Evolutionary conservation across 2,888 invertebrate genomes (phyloP), one percentile per base, ranked within the genome.

Genomic region (Drosophila atroscutellata): DNA sequence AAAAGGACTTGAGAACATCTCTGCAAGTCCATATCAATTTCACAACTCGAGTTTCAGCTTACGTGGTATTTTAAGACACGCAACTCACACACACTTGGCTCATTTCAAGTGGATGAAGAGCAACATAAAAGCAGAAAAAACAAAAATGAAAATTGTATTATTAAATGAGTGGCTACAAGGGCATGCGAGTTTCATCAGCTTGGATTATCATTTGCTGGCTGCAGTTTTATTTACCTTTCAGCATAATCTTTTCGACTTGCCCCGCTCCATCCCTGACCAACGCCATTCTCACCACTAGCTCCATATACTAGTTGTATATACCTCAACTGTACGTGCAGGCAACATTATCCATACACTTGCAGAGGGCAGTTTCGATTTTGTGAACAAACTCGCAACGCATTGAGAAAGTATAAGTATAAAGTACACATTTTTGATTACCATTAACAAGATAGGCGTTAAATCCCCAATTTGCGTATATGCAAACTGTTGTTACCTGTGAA

Each of bases 181-280:
- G 80, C 61, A 75, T 75, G 30, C n/a, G 52, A 36, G 57, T 54
- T 73, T 59, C 81, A 70, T 79, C 79, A 75, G 60, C 45, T 61
- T 50, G 63, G 75, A 42, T 79, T 69, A 75, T 79, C 75, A 75
- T 76, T 76, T 75, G 61, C 76, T 59, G 34, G 64, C 57, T 55
- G 47, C 59, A 63, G 50, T 72, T 77, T 65, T 67, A 82, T 89
- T 80, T 80, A 89, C 80, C 80, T 86, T 77, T 78, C 89, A 75
- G 59, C 72, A 77, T 74, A 83, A 90, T 86, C 80, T 81, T 66
- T 69, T 62, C 72, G 62, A 50, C 50, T 54, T 58, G 58, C 30
- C 6, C 9, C 11, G 11, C 13, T 26, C 4, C 32, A 26, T 20
- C 49, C 34, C 20, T 18, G 20, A 18, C 49, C 26, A 54, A 6